Percentiles rank a stretch among this genome's conserved stretches.
Evolutionary conservation across 2,888 invertebrate genomes (phyloP).

Genomic region (Eumerus sabulonum): DNA sequence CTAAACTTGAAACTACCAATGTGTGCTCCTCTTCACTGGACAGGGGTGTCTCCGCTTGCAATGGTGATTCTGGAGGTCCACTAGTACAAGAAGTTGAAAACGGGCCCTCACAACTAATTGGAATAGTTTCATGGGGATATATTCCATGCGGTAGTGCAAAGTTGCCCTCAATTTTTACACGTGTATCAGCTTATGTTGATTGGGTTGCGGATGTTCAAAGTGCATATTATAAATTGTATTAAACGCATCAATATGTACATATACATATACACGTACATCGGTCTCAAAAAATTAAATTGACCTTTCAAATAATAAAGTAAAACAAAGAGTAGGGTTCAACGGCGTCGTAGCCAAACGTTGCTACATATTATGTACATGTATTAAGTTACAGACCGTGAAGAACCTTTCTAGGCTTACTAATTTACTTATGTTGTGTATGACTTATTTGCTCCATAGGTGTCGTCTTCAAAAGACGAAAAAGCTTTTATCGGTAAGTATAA

Average conservation of each 20-base stretch:
- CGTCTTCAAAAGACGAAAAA: too few species aligned
- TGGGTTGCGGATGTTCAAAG: conserved; percentile 75
- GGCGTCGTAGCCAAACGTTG: too few species aligned
- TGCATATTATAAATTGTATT: conserved; percentile 72
- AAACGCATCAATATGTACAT: too few species aligned
- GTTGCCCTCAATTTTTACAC: conserved; percentile 79
- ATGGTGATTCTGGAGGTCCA: conserved; percentile 78
- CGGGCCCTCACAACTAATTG: conserved; percentile 75
- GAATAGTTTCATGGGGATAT: conserved; percentile 80
- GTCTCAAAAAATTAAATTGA: neutral
- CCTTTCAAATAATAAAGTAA: neutral
- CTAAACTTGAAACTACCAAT: conserved; percentile 75
- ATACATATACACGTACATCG: too few species aligned
- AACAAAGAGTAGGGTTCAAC: neutral
- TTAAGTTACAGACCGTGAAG: too few species aligned
- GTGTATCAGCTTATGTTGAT: conserved; percentile 77
- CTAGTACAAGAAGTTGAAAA: conserved; percentile 71
- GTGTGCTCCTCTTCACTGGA: conserved; percentile 79
- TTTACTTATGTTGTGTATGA: too few species aligned
- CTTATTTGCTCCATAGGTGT: too few species aligned
- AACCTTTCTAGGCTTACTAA: too few species aligned
- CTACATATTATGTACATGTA: too few species aligned
- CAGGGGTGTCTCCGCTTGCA: conserved; percentile 79
- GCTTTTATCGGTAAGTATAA: too few species aligned
- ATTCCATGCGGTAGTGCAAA: conserved; percentile 78